Conservation (phyloP, 1,140 invertebrate genomes). For the Planococcus citri region DNA sequence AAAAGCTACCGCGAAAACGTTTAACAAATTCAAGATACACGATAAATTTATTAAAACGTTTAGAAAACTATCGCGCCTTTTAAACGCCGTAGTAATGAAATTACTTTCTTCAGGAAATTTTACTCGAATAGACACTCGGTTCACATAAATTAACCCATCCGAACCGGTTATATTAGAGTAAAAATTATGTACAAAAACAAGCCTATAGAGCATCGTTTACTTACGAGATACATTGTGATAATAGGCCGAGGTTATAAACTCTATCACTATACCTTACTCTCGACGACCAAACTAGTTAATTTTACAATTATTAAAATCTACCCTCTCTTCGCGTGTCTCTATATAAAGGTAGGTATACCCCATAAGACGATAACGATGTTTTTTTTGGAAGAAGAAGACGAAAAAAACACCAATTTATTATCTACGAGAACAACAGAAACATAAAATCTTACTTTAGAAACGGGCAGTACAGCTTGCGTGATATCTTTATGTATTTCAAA, state of each 20-base stretch:
- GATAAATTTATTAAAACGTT: conserved; percentile 1
- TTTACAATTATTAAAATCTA: background rate
- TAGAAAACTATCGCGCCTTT: background rate
- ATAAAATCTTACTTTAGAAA: conserved; percentile 66
- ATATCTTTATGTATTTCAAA: conserved; percentile 88
- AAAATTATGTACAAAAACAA: background rate
- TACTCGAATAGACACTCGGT: background rate
- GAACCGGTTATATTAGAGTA: background rate
- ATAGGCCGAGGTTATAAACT: background rate
- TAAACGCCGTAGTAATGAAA: background rate
- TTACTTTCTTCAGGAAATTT: background rate
- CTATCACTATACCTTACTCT: no score
- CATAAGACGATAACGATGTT: background rate
- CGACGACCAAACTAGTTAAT: no score
- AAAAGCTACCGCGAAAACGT: background rate
- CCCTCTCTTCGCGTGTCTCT: no score
- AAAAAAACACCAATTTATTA: no score
- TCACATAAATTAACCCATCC: conserved; percentile 1
- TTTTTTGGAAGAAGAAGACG: no score
- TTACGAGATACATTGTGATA: background rate
- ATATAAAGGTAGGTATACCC: no score
- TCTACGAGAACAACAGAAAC: background rate
- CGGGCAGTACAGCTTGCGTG: conserved; percentile 83
- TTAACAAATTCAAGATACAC: no score
- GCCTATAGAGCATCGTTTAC: background rate